Percentiles rank a stretch among this genome's conserved stretches.
Conservation (phyloP, 2,888 invertebrate species). For the Alsophila aescularia region DNA sequence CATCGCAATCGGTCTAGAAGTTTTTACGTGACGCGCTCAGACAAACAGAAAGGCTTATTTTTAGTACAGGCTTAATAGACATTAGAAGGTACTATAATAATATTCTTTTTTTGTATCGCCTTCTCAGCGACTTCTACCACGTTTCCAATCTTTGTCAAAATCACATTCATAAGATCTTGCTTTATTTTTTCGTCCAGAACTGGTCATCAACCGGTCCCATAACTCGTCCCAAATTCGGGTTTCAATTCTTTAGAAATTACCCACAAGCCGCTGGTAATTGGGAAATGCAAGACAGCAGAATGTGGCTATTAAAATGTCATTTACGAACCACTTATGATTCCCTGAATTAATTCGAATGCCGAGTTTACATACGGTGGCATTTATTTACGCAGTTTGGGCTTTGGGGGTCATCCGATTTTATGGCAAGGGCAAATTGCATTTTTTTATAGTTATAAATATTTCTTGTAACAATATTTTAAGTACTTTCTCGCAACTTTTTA, state of each 20-base stretch:
- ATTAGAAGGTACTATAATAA: neutral
- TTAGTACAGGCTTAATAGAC: too few relatives aligned
- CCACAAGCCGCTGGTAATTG: constrained; percentile 36
- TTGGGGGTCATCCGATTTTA: constrained; percentile 4
- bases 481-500: too few relatives aligned
- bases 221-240: constrained; percentile 36
- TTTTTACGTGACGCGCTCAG: too few relatives aligned
- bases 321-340: constrained; percentile 38
- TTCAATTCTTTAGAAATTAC: constrained; percentile 39
- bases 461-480: too few relatives aligned
- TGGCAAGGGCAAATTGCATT: neutral
- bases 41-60: too few relatives aligned
- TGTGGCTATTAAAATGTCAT: constrained; percentile 43
- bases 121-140: neutral
- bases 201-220: constrained; percentile 33
- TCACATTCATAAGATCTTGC: constrained; percentile 31
- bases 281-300: constrained; percentile 41
- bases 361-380: constrained; percentile 16
- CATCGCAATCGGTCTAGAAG: too few relatives aligned
- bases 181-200: constrained; percentile 26
- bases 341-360: constrained; percentile 31
- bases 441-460: neutral
- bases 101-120: neutral
- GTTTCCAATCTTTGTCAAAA: constrained; percentile 22
- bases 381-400: constrained; percentile 7